Evolutionary conservation across 2,113 vertebrate genomes (phyloP).

Genomic region (Takifugu flavidus): DNA sequence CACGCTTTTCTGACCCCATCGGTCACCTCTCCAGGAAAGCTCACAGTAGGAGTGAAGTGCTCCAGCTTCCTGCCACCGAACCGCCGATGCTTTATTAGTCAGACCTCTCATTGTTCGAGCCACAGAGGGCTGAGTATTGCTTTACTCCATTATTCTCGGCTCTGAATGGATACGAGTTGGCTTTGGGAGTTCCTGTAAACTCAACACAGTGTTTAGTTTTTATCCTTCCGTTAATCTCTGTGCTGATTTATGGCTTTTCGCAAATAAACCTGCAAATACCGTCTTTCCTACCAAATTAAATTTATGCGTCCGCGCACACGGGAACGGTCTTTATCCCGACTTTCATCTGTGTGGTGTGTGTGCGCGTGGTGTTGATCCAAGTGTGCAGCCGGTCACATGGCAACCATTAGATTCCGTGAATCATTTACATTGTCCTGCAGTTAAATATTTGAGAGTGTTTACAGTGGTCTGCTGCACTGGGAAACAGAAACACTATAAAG

Average conservation of each 20-base stretch:
- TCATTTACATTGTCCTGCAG: conserved; percentile 42
- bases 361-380: conserved; percentile 8
- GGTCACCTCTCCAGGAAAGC: conserved; percentile 38
- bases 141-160: conserved; percentile 8
- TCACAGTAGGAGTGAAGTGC: conserved; percentile 36
- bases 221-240: too few species aligned
- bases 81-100: conserved; percentile 26
- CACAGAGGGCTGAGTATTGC: conserved; percentile 8
- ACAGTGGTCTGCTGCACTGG: conserved; percentile 21
- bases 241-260: too few species aligned
- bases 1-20: conserved; percentile 22
- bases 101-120: conserved; percentile 6
- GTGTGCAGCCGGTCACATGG: conserved; percentile 47
- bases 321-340: conserved; percentile 14
- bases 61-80: conserved; percentile 45
- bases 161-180: background rate
- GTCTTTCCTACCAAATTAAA: too few species aligned
- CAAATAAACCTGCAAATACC: too few species aligned
- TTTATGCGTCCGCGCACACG: background rate
- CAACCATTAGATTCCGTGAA: conserved; percentile 47
- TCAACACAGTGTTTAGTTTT: background rate
- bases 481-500: conserved; percentile 11
- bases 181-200: conserved; percentile 13
- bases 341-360: background rate
- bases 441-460: conserved; percentile 35